Evolutionary conservation across 2,113 vertebrate genomes (phyloP).

Genomic region (Ranitomeya imitator): DNA sequence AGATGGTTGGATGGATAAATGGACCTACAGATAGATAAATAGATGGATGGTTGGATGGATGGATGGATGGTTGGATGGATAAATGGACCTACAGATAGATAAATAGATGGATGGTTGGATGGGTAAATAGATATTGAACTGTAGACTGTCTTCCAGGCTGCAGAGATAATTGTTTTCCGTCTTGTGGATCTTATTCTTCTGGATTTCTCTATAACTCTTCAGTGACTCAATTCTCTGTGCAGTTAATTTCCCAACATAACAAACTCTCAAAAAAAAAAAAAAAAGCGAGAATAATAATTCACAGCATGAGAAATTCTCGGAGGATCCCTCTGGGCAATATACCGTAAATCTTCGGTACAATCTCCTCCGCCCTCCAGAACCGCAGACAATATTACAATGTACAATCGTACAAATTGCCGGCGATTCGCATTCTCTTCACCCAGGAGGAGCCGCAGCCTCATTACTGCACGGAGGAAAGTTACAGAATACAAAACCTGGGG

Average conservation of each 20-base stretch:
- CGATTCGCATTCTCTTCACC: background rate
- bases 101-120: background rate
- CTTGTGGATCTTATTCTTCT: background rate
- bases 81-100: too few relatives aligned
- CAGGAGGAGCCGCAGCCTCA: conserved; percentile 15
- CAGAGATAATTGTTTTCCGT: too few relatives aligned
- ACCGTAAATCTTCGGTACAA: background rate
- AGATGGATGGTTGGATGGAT: too few relatives aligned
- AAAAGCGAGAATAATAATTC: background rate
- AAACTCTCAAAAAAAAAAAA: background rate
- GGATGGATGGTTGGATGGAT: too few relatives aligned
- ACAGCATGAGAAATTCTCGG: background rate
- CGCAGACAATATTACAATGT: background rate
- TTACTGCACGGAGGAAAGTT: background rate
- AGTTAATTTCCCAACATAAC: background rate
- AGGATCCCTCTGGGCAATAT: background rate
- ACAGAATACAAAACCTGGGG: background rate
- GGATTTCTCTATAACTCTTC: background rate
- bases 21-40: too few relatives aligned
- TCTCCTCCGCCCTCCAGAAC: background rate
- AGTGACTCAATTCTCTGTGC: background rate
- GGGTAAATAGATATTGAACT: background rate
- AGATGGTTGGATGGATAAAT: too few relatives aligned
- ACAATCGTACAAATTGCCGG: background rate
- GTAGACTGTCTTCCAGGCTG: too few relatives aligned